Base-by-base conservation (phyloP, 2,113 vertebrate species). In the Myrmecophaga tridactyla region DNA sequence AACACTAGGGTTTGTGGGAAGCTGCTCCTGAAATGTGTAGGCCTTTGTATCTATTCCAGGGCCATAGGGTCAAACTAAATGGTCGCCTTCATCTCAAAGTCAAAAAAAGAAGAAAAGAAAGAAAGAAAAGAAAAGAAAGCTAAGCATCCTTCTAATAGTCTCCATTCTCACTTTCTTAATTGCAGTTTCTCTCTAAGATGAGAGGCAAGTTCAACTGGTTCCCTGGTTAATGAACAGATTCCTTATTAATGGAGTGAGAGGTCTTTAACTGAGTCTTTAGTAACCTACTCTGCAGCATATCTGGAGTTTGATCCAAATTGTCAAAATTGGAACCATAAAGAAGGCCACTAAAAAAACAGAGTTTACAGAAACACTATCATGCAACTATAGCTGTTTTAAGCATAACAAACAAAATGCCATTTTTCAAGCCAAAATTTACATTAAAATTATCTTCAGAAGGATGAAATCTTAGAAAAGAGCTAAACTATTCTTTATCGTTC, bases 361-460 rank as follows among this genome's bases (percentile, higher is more conserved):
- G 48, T 41, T 17, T 58, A 73, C 21, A 69, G 69, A 86, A 75
- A 60, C 34, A 76, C 1, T 14, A 43, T 56, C 39, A 34, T 3
- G 51, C 36, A 73, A 21, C 27, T 83, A 51, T 0, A 41, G 20
- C 43, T 75, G 46, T 76, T 88, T 63, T 62, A 63, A 80, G 60
- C n/a, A 51, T 27, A 72, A 75, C 78, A 90, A 46, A 76, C 63
- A 73, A 88, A 27, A 58, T 13, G 39, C 81, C 23, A 53, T 81
- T 96, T 84, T 84, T 70, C 48, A 75, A 87, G 78, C 34, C 67
- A 76, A 75, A 89, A 86, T 87, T 56, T 39, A 77, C 25, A 89
- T 34, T 70, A 67, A 81, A 39, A 60, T 82, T 41, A 92, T 53
- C 31, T 76, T 90, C 43, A 62, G 46, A 78, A 53, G 51, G 67